phyloP scores from a whole-genome alignment of 2,888 invertebrate species.

The Teleogryllus oceanicus region DNA sequence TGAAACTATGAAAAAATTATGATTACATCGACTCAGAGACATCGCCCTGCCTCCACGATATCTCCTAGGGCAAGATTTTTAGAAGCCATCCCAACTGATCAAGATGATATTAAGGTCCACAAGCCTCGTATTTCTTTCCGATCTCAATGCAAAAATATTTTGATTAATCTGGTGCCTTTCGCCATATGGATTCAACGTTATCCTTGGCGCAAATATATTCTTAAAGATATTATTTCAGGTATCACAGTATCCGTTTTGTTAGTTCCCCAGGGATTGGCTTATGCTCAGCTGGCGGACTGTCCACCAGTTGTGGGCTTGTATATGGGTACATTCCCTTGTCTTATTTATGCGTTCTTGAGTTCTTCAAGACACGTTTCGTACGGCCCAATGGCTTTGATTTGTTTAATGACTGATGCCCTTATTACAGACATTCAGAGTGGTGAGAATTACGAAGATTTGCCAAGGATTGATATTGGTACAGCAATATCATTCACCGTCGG shows the following conservation, averaged over 20 bases:
- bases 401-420: slow-evolving; percentile 74
- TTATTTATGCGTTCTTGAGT: slow-evolving; percentile 80
- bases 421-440: background rate
- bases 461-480: slow-evolving; percentile 64
- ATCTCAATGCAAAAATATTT: no score
- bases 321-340: slow-evolving; percentile 88
- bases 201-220: slow-evolving; percentile 58
- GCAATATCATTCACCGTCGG: slow-evolving; percentile 73
- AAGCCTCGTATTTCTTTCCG: no score
- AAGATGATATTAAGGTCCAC: no score
- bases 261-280: slow-evolving; percentile 84
- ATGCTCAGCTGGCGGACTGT: slow-evolving; percentile 68
- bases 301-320: slow-evolving; percentile 74
- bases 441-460: background rate
- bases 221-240: slow-evolving; percentile 75
- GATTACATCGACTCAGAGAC: no score
- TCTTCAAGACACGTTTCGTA: slow-evolving; percentile 87
- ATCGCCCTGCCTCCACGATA: no score
- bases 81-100: no score
- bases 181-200: slow-evolving; percentile 65
- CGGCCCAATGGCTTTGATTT: slow-evolving; percentile 83
- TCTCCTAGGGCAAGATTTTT: no score
- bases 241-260: slow-evolving; percentile 88
- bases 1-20: no score
- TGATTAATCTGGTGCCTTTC: slow-evolving; percentile 52